Conservation (phyloP, 2,797 vertebrate species). For the Dermochelys coriacea region DNA sequence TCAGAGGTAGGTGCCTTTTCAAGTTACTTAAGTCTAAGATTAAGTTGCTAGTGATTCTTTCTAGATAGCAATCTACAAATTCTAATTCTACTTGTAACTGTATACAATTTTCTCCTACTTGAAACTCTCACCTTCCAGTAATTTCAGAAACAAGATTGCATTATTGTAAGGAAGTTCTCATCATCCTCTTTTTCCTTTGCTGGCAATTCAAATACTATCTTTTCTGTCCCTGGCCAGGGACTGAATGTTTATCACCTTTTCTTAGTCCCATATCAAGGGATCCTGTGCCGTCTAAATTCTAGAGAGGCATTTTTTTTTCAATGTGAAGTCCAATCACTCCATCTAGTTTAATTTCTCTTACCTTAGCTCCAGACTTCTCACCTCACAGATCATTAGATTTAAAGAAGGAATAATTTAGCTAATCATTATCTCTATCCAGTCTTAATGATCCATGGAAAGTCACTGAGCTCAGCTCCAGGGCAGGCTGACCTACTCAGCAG, state of each 20-base stretch:
- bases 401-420: constrained; percentile 70
- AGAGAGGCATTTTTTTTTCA: background rate
- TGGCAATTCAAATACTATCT: background rate
- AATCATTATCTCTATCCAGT: constrained; percentile 52
- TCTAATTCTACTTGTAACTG: too few species aligned
- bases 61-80: background rate
- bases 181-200: background rate
- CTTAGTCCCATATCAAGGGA: background rate
- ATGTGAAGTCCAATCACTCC: background rate
- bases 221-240: background rate
- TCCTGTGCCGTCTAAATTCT: background rate
- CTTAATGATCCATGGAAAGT: constrained; percentile 71
- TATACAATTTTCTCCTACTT: background rate
- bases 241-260: background rate
- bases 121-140: background rate
- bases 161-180: background rate
- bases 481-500: constrained; percentile 27
- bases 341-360: constrained; percentile 38
- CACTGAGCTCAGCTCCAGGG: constrained; percentile 54
- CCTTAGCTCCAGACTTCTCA: constrained; percentile 58
- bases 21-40: background rate
- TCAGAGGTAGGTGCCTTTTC: background rate
- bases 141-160: background rate
- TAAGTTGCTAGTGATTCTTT: background rate
- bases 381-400: constrained; percentile 69